Conservation (phyloP, 2,888 invertebrate genomes). For the Ectemnius cavifrons region DNA sequence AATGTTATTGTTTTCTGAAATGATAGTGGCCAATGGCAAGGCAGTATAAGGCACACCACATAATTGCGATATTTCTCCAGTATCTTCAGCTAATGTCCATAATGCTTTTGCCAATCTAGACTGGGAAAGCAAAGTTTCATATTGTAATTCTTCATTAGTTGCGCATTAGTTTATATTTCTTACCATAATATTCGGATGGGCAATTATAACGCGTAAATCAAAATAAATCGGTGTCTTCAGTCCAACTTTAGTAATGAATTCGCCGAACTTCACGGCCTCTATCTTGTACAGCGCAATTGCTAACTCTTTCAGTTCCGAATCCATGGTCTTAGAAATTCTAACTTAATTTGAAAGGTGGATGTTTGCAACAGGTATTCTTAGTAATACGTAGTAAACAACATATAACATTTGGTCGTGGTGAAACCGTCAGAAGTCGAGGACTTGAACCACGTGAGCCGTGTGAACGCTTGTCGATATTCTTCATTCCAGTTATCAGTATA, state of each 20-base stretch:
- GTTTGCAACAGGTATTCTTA: too few species aligned
- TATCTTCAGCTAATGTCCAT: conserved; percentile 74
- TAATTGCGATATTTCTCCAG: conserved; percentile 82
- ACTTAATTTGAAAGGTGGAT: too few species aligned
- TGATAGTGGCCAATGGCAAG: conserved; percentile 93
- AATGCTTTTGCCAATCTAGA: conserved; percentile 78
- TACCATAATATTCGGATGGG: conserved; percentile 93
- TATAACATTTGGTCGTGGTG: too few species aligned
- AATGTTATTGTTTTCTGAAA: conserved; percentile 85
- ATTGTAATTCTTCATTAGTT: too few species aligned
- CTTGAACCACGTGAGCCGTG: too few species aligned
- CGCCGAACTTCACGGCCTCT: conserved; percentile 94
- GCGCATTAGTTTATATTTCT: conserved; percentile 40
- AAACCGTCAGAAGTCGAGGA: too few species aligned
- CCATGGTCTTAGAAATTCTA: conserved; percentile 54
- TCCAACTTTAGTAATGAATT: conserved; percentile 95
- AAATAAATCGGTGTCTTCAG: conserved; percentile 96
- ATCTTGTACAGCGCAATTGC: conserved; percentile 86
- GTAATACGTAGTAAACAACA: too few species aligned
- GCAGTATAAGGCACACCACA: conserved; percentile 99
- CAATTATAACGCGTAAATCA: conserved; percentile 95
- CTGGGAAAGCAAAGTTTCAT: conserved; percentile 17
- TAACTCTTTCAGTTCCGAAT: conserved; percentile 80
- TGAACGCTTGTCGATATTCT: too few species aligned
- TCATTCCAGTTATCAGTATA: too few species aligned